These are phyloP conservation scores for Drosophila guanche DNA, from an alignment of 1,140 invertebrate genomes.

Conservation along the genomic window DNA sequence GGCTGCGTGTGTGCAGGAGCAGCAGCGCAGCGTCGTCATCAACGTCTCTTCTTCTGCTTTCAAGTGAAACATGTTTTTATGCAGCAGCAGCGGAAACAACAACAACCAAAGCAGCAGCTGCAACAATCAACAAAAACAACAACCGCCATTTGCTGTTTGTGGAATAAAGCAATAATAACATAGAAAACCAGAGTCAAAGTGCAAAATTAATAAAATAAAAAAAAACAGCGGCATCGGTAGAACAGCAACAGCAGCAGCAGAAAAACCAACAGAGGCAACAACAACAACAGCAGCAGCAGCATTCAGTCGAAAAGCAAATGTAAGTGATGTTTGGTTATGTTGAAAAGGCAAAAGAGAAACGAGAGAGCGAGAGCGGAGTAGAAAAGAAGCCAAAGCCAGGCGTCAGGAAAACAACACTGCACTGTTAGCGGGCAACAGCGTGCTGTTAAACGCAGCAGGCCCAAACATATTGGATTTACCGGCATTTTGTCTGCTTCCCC, in stretches of 20 bases:
- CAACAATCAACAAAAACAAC: slow-evolving; percentile 29
- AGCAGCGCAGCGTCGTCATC: slow-evolving; percentile 36
- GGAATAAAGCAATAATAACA: slow-evolving; percentile 20
- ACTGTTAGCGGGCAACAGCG: slow-evolving; percentile 17
- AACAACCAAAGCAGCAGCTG: slow-evolving; percentile 24
- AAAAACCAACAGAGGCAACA: neutral
- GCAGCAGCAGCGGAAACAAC: slow-evolving; percentile 23
- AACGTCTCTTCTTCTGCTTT: slow-evolving; percentile 36
- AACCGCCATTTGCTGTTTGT: slow-evolving; percentile 9
- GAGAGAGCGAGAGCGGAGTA: slow-evolving; percentile 18
- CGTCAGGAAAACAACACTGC: slow-evolving; percentile 41
- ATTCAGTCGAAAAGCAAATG: slow-evolving; percentile 10
- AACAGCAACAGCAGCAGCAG: slow-evolving; percentile 5
- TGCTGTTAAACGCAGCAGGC: slow-evolving; percentile 35
- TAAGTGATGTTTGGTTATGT: slow-evolving; percentile 50
- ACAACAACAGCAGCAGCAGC: neutral
- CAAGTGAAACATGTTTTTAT: slow-evolving; percentile 55
- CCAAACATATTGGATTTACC: slow-evolving; percentile 36
- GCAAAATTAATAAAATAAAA: slow-evolving; percentile 8
- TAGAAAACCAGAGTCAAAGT: slow-evolving; percentile 9
- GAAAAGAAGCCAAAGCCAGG: slow-evolving; percentile 12
- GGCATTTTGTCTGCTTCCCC: slow-evolving; percentile 35
- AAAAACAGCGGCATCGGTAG: slow-evolving; percentile 2
- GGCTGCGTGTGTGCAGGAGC: slow-evolving; percentile 34
- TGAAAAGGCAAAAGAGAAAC: slow-evolving; percentile 28